Percentiles rank a stretch among this genome's conserved stretches.
phyloP scores from a whole-genome alignment of 1,140 invertebrate species.

The Gryllus bimaculatus region DNA sequence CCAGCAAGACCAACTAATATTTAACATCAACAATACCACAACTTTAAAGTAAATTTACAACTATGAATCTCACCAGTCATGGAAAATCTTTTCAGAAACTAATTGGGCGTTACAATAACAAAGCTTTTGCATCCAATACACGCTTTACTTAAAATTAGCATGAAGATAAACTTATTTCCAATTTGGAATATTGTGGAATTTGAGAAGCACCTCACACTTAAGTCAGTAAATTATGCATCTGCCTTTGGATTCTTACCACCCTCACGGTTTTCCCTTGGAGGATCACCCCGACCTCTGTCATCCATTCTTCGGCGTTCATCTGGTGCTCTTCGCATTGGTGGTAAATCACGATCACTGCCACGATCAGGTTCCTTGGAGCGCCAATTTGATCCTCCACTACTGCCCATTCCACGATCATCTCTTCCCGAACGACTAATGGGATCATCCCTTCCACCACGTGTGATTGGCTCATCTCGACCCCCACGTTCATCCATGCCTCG shows the following conservation, averaged over 20 bases:
- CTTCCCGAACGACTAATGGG: background rate
- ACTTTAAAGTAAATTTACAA: background rate
- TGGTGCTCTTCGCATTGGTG: background rate
- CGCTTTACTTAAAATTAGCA: background rate
- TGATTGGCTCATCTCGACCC: background rate
- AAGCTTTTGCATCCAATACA: background rate
- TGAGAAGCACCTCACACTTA: background rate
- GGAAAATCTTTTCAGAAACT: background rate
- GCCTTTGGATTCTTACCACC: background rate
- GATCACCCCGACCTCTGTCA: conserved; percentile 4
- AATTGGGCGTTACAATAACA: background rate
- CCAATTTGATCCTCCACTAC: conserved; percentile 6
- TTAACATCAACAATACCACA: background rate
- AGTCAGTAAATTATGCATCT: background rate
- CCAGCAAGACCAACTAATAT: background rate
- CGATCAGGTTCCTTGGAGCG: background rate
- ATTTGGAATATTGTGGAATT: background rate
- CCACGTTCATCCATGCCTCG: background rate
- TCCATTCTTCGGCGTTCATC: conserved; percentile 13
- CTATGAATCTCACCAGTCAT: background rate
- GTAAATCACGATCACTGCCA: background rate
- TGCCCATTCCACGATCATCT: background rate
- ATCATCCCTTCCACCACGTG: background rate
- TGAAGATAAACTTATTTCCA: background rate
- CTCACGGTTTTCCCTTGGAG: background rate